Conservation (phyloP, 2,888 invertebrate species). For the Archips crataeganus region DNA sequence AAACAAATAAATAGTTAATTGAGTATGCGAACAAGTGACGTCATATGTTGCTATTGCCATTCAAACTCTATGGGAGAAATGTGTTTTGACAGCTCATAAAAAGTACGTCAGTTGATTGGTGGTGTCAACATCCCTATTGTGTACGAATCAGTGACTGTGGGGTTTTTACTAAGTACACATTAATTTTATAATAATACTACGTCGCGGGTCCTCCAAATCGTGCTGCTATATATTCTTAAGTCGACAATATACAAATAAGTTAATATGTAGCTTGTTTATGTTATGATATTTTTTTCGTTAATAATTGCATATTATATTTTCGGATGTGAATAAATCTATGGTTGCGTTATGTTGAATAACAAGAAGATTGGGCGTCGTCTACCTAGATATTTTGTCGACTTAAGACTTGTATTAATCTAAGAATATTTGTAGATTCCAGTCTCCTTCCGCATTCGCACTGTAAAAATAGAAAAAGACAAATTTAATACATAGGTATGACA, state of each 20-base stretch:
- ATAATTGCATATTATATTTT: not conserved
- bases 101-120: too few species aligned
- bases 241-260: not conserved
- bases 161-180: conserved; percentile 17
- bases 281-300: not conserved
- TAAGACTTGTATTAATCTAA: conserved; percentile 50
- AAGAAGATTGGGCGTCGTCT: not conserved
- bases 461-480: conserved; percentile 53
- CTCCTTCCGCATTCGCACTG: conserved; percentile 84
- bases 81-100: too few species aligned
- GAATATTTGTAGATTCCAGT: conserved; percentile 83
- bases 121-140: too few species aligned
- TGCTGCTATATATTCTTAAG: conserved; percentile 5
- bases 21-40: too few species aligned
- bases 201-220: conserved; percentile 11
- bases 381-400: not conserved
- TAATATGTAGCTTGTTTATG: not conserved
- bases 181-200: conserved; percentile 40
- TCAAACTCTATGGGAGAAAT: too few species aligned
- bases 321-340: not conserved
- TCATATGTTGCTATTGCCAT: too few species aligned
- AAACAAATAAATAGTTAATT: too few species aligned
- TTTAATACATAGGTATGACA: not conserved
- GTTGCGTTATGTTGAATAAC: not conserved
- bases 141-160: conserved; percentile 12